These are phyloP conservation scores for Catharus ustulatus DNA, from an alignment of 2,797 vertebrate species.

Conservation along the genomic window DNA sequence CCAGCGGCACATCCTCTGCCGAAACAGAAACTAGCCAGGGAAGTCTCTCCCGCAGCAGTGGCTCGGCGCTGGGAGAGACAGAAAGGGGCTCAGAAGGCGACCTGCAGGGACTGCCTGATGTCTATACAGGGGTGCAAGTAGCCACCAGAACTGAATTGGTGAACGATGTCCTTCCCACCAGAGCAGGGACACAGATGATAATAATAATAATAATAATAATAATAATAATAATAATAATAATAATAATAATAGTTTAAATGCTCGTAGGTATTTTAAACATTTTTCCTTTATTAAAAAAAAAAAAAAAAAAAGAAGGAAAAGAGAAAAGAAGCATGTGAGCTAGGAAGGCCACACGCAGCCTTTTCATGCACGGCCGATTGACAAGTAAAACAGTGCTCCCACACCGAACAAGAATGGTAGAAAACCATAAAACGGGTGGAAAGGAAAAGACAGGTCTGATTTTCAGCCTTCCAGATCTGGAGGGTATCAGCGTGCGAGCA, in stretches of 20 bases:
- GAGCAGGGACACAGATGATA: neutral
- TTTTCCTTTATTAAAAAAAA: neutral
- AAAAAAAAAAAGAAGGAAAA: fast-evolving
- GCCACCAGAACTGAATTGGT: neutral
- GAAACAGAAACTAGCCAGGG: neutral
- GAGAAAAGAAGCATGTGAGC: neutral
- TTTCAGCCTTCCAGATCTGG: neutral
- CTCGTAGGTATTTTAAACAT: neutral
- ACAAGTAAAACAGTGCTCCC: neutral
- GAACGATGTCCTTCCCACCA: neutral
- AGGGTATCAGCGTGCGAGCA: neutral
- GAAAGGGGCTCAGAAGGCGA: neutral
- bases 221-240: neutral
- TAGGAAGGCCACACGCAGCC: neutral
- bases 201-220: neutral
- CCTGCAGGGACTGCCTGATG: neutral
- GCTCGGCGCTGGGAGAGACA: neutral
- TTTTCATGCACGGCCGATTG: neutral
- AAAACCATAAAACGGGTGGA: neutral
- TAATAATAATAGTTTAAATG: neutral
- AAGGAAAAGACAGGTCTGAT: neutral
- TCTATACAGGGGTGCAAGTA: neutral
- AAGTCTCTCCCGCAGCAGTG: neutral
- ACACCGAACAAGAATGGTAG: neutral
- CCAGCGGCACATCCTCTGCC: neutral